Conservation (phyloP, 2,888 invertebrate genomes). For the Lepas anatifera region DNA sequence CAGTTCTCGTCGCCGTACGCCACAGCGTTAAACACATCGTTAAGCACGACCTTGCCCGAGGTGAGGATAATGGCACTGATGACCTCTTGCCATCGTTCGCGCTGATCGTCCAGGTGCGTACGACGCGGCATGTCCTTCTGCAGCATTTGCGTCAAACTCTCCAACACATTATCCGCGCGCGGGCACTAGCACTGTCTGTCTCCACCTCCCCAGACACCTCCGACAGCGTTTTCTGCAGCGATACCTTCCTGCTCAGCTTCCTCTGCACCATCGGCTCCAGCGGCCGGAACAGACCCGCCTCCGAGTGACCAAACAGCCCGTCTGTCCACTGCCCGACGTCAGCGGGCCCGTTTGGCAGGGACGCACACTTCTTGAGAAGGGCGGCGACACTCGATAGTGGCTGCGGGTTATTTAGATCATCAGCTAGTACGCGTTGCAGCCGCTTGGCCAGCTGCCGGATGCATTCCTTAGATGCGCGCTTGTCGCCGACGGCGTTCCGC, state of each 20-base stretch:
- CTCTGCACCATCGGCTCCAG: neutral
- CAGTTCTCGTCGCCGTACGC: neutral
- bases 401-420: constrained; percentile 12
- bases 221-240: neutral
- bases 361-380: neutral
- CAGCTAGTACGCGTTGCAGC: neutral
- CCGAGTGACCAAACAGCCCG: constrained; percentile 2
- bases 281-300: neutral
- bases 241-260: neutral
- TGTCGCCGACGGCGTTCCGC: neutral
- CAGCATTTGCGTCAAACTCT: neutral
- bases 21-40: constrained; percentile 7
- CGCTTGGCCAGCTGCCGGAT: constrained; percentile 3
- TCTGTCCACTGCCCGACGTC: neutral
- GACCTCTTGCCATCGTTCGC: constrained; percentile 1
- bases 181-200: neutral
- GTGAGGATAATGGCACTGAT: constrained; percentile 4
- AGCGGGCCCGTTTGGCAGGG: neutral
- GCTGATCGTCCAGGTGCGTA: constrained; percentile 6
- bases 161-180: neutral
- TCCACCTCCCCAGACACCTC: neutral
- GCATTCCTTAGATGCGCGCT: neutral
- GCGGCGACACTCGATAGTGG: neutral
- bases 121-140: constrained; percentile 1
- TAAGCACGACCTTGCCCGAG: neutral